Conservation (phyloP, 2,888 invertebrate genomes). For the Clusia tigrina region DNA sequence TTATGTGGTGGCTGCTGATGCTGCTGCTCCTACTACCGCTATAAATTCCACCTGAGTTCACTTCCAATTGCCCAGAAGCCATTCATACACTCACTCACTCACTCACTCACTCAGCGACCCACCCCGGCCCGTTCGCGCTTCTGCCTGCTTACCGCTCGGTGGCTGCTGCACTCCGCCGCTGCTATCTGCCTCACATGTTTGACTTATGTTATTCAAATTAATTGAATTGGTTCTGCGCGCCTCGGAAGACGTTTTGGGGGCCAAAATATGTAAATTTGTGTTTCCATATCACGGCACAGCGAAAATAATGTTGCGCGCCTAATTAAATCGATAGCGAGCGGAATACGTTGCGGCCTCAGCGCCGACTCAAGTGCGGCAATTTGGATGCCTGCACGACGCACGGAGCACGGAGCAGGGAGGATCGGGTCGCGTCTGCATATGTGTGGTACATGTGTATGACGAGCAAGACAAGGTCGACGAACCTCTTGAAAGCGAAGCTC, state of each 20-base stretch:
- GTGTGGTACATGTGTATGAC: background rate
- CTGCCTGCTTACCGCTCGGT: too few species aligned
- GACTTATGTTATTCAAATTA: slow-evolving; percentile 1
- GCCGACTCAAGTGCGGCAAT: too few species aligned
- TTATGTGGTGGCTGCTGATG: slow-evolving; percentile 2
- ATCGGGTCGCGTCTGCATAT: too few species aligned
- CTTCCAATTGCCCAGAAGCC: slow-evolving; percentile 22
- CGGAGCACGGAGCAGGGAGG: too few species aligned
- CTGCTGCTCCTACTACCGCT: background rate
- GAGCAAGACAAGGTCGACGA: background rate
- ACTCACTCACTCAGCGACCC: background rate
- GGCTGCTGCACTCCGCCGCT: background rate
- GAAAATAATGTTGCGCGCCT: slow-evolving; percentile 24
- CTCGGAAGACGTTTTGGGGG: slow-evolving; percentile 5
- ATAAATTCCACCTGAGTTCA: slow-evolving; percentile 29
- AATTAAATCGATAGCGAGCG: slow-evolving; percentile 26
- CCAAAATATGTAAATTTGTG: too few species aligned
- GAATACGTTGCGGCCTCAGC: background rate
- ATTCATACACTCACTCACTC: slow-evolving; percentile 5
- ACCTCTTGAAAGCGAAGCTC: background rate
- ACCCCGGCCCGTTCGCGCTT: too few species aligned
- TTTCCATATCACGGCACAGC: slow-evolving; percentile 12
- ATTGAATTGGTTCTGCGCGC: slow-evolving; percentile 12
- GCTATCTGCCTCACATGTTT: too few species aligned
- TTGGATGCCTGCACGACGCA: too few species aligned